phyloP scores from a whole-genome alignment of 2,113 vertebrate species.

The Peromyscus maniculatus region DNA sequence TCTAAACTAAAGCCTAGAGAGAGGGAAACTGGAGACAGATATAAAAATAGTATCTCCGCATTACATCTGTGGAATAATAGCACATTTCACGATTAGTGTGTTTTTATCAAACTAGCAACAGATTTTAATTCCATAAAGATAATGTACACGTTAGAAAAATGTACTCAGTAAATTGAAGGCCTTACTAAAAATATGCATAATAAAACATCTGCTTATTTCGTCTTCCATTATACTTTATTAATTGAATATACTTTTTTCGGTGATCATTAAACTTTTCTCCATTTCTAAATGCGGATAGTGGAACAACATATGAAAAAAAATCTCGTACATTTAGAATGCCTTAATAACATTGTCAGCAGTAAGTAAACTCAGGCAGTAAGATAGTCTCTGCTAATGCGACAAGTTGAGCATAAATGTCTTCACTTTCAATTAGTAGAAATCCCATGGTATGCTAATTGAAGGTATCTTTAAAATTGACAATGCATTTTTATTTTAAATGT shows the following conservation, averaged over 20 bases:
- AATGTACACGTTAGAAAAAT: not conserved
- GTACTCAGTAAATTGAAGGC: not conserved
- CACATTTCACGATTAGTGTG: not conserved
- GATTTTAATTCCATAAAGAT: not conserved
- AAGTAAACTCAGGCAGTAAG: not conserved
- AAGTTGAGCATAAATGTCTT: not conserved
- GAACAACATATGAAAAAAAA: not conserved
- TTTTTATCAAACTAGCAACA: not conserved
- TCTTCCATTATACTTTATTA: not conserved
- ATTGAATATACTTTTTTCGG: not conserved
- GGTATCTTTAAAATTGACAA: not conserved
- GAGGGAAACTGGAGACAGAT: not conserved
- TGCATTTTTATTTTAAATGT: not conserved
- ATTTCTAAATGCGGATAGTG: not conserved
- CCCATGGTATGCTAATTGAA: not conserved
- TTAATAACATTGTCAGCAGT: not conserved
- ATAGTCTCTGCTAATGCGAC: not conserved
- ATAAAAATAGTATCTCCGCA: not conserved
- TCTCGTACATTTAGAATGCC: not conserved
- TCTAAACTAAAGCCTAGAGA: not conserved
- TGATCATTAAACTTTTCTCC: not conserved
- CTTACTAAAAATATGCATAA: not conserved
- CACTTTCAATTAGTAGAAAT: slow-evolving; percentile 24
- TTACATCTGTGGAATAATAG: not conserved
- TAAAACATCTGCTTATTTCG: not conserved